Base-by-base conservation (phyloP, 2,113 vertebrate species). In the Eptesicus fuscus region DNA sequence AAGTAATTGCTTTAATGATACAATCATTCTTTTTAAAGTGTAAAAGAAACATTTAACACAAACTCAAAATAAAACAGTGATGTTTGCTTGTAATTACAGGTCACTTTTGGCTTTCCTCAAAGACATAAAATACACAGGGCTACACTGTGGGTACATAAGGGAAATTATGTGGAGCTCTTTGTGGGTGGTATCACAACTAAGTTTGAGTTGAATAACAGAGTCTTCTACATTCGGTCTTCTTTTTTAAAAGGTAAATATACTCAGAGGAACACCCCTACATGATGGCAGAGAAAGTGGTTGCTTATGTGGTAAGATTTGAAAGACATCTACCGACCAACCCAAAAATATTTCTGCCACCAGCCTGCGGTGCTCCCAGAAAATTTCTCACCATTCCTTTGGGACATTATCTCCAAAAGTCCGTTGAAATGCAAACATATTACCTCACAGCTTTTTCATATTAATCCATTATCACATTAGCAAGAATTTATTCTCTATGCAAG, bases 41-140 rank as follows among this genome's bases (percentile, higher is more conserved):
- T 83, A 92, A 90, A 83, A 93, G 74, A 74, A 89, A 83, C 59
- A 83, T 79, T 91, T 89, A 87, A 83, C 88, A 59, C 49, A 87
- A 87, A 73, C 53, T 83, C 42, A 86, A 67, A 86, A 61, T 84
- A 90, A 92, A 93, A 73, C 86, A 76, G 22, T 16, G 6, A 83
- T 61, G 32, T 61, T 94, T 78, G 30, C 86, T 88, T 83, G 14
- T 83, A 95, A 94, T 95, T 88, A 85, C 7, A 88, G 78, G 53
- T 91, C 79, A 56, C 16, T 83, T 94, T 83, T 94, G 89, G 83
- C 59, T 91, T 70, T 91, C 51, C 61, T 51, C 49, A 94, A 93
- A 83, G 71, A 61, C 35, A 90, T 56, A 74, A 91, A 91, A 93
- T 35, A 74, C n/a, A 78, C 40, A 95, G n/a, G 28, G 37, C 47